Percentiles rank a stretch among this genome's conserved stretches.
phyloP scores from a whole-genome alignment of 2,797 vertebrate genomes.

The Melanotaenia trifasciata region DNA sequence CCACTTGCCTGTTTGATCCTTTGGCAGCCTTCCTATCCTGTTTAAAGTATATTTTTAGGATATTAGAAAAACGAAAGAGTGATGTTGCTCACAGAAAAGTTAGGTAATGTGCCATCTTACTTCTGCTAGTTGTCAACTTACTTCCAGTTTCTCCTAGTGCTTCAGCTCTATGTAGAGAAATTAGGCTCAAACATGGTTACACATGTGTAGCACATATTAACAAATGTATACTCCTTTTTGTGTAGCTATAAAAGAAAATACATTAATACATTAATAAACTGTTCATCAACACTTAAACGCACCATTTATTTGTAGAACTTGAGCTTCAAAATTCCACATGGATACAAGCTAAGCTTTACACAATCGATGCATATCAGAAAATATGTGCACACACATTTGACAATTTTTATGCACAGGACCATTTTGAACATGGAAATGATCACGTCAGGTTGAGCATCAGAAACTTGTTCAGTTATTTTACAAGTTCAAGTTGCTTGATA shows the following conservation, averaged over 20 bases:
- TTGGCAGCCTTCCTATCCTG: constrained; percentile 69
- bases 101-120: constrained; percentile 55
- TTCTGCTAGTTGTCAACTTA: constrained; percentile 50
- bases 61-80: constrained; percentile 52
- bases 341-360: no score
- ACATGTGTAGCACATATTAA: background rate
- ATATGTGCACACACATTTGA: no score
- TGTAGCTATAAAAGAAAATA: background rate
- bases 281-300: no score
- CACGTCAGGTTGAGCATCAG: no score
- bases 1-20: constrained; percentile 78
- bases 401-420: no score
- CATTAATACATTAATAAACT: no score
- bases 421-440: no score
- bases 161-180: background rate
- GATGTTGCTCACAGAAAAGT: constrained; percentile 64
- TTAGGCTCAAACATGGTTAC: background rate
- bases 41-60: constrained; percentile 76
- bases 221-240: background rate
- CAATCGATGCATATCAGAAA: no score
- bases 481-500: no score
- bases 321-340: no score
- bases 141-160: constrained; percentile 44
- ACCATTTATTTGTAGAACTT: no score
- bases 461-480: no score